Evolutionary conservation across 2,888 invertebrate species (phyloP), one percentile per base, ranked within the genome.

Genomic region (Platynereis dumerilii): DNA sequence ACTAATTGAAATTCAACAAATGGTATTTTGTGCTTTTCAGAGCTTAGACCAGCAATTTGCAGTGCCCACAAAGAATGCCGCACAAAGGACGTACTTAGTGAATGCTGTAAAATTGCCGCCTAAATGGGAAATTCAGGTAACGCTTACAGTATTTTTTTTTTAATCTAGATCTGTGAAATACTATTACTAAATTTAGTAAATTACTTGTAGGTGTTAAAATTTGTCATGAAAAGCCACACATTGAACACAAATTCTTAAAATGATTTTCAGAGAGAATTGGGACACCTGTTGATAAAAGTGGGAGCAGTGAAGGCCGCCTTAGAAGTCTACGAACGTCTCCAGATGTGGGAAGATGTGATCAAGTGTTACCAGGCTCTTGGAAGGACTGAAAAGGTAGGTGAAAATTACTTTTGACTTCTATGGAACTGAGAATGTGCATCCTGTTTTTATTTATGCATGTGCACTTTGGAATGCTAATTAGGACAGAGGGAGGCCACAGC

Each of bases 341-440:
- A 92, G 74, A 85, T 92, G 27, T 99, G 97, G 96, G 94, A 96
- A 76, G 91, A 94, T 71, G 92, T 95, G 29, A 92, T 99, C 62
- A 88, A 89, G 1, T 98, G 98, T 84, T 97, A 97, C 80, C 92
- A 92, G 48, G 86, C 90, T 69, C 83, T 97, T 68, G 91, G 94
- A 74, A 85, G 94, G 73, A 87, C 90, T 44, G 94, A 96, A 78
- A 94, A 94, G 87, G 91, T 90, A 68, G 28, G 45, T 28, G 3
- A 24, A 12, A 27, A 12, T 42, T 17, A 42, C 42, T n/a, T n/a
- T n/a, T n/a, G n/a, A n/a, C n/a, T n/a, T n/a, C n/a, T n/a, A n/a
- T n/a, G n/a, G n/a, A n/a, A n/a, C n/a, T n/a, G n/a, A n/a, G n/a
- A n/a, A n/a, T n/a, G n/a, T n/a, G n/a, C n/a, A n/a, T n/a, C n/a